Conservation (phyloP, 35 echinoderm and acorn worm species). For the Lytechinus variegatus region DNA sequence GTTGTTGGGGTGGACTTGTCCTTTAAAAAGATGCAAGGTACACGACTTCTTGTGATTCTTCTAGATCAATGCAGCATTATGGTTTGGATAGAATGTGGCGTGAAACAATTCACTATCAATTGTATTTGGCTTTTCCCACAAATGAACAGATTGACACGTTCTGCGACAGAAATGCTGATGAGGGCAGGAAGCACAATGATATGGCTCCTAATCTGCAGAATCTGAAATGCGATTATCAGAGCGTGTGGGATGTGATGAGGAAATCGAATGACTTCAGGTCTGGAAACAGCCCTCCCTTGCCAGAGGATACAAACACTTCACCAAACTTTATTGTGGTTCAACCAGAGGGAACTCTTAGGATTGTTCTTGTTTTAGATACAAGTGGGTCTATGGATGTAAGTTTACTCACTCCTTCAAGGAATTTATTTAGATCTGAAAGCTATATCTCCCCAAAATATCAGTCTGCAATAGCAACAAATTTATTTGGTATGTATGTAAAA, state of each 20-base stretch:
- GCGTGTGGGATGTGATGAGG: neutral
- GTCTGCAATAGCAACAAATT: too few species aligned
- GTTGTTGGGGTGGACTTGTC: too few species aligned
- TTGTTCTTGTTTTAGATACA: slow-evolving; percentile 13
- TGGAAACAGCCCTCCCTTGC: neutral
- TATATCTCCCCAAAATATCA: too few species aligned
- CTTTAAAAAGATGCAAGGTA: too few species aligned
- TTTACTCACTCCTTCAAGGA: neutral
- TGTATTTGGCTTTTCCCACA: too few species aligned
- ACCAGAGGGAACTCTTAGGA: neutral
- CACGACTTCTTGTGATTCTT: too few species aligned
- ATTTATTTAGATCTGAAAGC: too few species aligned
- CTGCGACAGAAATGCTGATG: neutral
- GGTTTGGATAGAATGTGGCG: too few species aligned
- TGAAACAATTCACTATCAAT: too few species aligned
- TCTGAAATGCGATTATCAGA: neutral
- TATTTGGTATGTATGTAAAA: too few species aligned
- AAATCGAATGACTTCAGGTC: neutral
- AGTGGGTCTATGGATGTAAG: neutral
- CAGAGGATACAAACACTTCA: neutral
- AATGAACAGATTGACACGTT: neutral
- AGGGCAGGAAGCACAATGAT: neutral
- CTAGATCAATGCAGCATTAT: too few species aligned
- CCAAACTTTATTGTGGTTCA: neutral
- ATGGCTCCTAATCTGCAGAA: neutral